Percentiles rank a stretch among this genome's conserved stretches.
phyloP scores from a whole-genome alignment of 2,113 vertebrate species.

The Ursus arctos region DNA sequence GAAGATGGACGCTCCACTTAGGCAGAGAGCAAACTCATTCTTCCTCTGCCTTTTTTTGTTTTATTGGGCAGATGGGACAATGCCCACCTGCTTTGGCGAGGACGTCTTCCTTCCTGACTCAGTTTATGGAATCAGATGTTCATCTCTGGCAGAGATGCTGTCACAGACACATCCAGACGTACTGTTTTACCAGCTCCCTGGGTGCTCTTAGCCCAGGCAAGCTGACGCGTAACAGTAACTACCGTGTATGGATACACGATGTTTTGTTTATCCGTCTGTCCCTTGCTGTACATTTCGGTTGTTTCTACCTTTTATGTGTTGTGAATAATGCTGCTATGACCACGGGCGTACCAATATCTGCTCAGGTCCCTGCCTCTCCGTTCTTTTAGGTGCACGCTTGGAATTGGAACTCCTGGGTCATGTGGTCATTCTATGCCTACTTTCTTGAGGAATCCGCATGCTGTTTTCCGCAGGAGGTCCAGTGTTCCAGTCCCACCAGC shows the following conservation, averaged over 20 bases:
- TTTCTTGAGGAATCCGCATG: not conserved
- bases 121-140: too few species aligned
- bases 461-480: too few species aligned
- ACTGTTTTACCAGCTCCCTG: not conserved
- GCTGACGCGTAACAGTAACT: too few species aligned
- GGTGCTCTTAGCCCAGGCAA: not conserved
- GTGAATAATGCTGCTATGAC: not conserved
- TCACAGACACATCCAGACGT: not conserved
- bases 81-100: not conserved
- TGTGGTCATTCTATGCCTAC: not conserved
- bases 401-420: not conserved
- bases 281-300: accelerated
- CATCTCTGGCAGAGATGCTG: too few species aligned
- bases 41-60: not conserved
- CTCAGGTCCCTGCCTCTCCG: not conserved
- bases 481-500: not conserved
- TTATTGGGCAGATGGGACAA: not conserved
- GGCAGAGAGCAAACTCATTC: not conserved
- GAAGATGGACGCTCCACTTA: not conserved
- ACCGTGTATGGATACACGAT: accelerated
- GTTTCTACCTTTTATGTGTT: not conserved
- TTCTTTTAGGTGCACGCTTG: too few species aligned
- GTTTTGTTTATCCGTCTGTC: not conserved
- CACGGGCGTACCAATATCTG: not conserved
- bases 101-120: not conserved